phyloP scores from a whole-genome alignment of 2,113 vertebrate genomes.

The Pomatorhinus ruficollis region DNA sequence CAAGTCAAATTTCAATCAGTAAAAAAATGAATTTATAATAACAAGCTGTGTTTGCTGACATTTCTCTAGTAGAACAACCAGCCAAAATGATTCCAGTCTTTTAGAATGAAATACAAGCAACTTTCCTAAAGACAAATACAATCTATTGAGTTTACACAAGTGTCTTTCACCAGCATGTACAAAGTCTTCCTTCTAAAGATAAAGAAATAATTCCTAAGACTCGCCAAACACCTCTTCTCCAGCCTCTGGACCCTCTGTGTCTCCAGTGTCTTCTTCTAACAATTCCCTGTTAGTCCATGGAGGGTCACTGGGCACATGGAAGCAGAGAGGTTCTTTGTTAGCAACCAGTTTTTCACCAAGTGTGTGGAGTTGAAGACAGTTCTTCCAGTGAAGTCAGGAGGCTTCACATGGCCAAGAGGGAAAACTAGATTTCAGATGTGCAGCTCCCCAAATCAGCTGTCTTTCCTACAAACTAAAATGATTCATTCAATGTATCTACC shows the following conservation, averaged over 20 bases:
- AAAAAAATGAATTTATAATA: neutral
- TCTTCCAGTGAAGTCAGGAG: neutral
- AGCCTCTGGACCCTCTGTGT: neutral
- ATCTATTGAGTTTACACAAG: neutral
- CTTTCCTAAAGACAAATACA: neutral
- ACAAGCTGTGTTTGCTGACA: neutral
- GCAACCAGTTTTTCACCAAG: neutral
- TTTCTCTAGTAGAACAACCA: neutral
- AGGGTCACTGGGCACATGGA: neutral
- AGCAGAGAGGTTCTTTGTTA: neutral
- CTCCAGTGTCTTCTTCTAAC: neutral
- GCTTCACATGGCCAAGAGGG: neutral
- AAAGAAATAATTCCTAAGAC: neutral
- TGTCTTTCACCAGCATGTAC: neutral
- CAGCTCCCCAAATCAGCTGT: neutral
- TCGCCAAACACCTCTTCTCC: neutral
- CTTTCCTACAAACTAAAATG: neutral
- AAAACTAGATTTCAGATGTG: neutral
- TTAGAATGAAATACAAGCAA: neutral
- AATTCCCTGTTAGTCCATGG: neutral
- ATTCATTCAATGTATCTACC: neutral
- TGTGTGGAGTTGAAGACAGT: neutral
- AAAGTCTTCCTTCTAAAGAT: neutral
- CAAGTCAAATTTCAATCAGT: neutral
- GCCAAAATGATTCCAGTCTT: neutral